Base-by-base conservation (phyloP, 2,888 invertebrate species). In the Chaetogeoica ovagalla region DNA sequence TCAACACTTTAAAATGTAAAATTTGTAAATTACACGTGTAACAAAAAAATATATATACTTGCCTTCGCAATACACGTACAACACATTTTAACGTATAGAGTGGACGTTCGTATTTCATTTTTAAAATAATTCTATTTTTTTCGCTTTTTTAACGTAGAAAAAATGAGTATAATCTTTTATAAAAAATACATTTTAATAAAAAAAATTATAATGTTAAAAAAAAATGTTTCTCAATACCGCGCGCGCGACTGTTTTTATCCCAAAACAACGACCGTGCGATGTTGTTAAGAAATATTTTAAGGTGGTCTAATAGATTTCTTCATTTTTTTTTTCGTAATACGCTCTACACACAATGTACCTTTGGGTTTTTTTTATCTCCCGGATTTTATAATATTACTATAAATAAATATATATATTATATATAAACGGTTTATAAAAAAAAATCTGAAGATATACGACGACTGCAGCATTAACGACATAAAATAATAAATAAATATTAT, bases 211-310 rank as follows among this genome's bases (percentile, higher is more conserved):
- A 48, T 11, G 48, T 48, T 15, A 21, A 59, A 68, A 30, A 68
- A 30, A 66, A 76, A 57, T 75, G 57, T 75, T 75, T 66, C 66
- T 68, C 75, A 59, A 76, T 66, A 76, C 43, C 1, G 30, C 60
- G 60, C 59, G 59, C 60, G 60, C 59, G 66, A 30, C 57, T 68
- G 75, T 76, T 75, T 57, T 66, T 68, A 59, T 76, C 68, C 75
- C 55, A 19, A 19, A 43, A 23, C 59, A 48, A 76, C 59, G 75
- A 76, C 75, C 75, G 75, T 76, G 75, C 66, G 75, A 76, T 48
- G 75, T 76, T 43, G 59, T 76, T 66, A 76, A 76, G 66, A 76
- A 76, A 76, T 76, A 76, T 76, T 59, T 76, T 76, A 76, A 68
- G 68, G 68, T 76, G 75, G 75, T 59, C 75, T 76, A 76, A 76